Base-by-base conservation (phyloP, 2,113 vertebrate species). In the Pygoscelis adeliae region DNA sequence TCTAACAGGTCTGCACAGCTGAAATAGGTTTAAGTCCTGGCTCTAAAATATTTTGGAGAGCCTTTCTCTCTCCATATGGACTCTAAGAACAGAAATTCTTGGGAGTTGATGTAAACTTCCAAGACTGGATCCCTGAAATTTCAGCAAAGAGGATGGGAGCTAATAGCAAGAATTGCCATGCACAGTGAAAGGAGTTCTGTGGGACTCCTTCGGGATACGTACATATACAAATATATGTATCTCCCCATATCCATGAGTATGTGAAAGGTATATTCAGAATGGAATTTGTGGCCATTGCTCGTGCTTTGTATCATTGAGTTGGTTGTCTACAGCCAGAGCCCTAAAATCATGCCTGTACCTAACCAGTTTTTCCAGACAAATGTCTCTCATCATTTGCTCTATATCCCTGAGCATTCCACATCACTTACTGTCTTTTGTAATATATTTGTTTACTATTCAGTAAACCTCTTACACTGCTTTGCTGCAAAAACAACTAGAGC, bases 341-440 rank as follows among this genome's bases (percentile, higher is more conserved):
- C 53, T 71, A 89, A 93, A 94, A 80, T 58, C 66, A 29, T n/a
- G 30, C 42, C 15, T 47, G 50, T 47, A 58, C n/a, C 23, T 71
- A 44, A 63, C 23, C 72, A 90, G 14, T 87, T 89, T 67, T 61
- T 69, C 91, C 72, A 80, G 61, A 67, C 34, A 76, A 90, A 86
- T 2, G 14, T 36, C 40, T 87, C 67, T 92, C 74, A 61, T 80
- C 25, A 46, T 79, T 94, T 86, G 34, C 77, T 58, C 76, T 50
- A 34, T 69, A 50, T 56, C 72, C 50, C 56, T 80, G 58, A 89
- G 77, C 52, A 83, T 73, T 70, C 67, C 85, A 59, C 50, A 61
- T 77, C 61, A 76, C 67, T 88, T 83, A 85, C 61, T 86, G 84
- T 83, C 78, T 91, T 84, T 73, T 32, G 49, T 78, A 96, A 91